These are phyloP conservation scores for Siniperca undulata DNA, from an alignment of 2,797 vertebrate genomes.

Conservation along the genomic window DNA sequence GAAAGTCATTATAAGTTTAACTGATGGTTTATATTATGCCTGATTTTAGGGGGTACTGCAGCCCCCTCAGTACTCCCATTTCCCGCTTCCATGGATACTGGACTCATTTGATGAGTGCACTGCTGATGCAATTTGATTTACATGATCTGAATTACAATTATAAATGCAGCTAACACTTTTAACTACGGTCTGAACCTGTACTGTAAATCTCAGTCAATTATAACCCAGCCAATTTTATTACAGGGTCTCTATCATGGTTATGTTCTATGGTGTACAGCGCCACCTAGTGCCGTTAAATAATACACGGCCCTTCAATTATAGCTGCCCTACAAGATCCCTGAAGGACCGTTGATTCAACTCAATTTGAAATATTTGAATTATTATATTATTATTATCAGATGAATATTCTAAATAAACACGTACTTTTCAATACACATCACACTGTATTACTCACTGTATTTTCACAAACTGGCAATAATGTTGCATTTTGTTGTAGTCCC, in stretches of 20 bases:
- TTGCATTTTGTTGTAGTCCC: background rate
- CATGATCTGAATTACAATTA: background rate
- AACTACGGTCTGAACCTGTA: background rate
- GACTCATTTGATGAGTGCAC: background rate
- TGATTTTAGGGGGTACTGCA: no score
- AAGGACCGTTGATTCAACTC: conserved; percentile 49
- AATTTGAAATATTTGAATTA: background rate
- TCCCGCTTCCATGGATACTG: background rate
- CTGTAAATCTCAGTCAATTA: background rate
- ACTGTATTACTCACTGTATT: rapidly evolving
- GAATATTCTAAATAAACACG: background rate
- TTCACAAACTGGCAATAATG: rapidly evolving
- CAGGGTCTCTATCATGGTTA: no score
- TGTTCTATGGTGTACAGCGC: conserved; percentile 35
- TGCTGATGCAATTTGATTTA: background rate
- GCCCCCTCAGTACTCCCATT: no score
- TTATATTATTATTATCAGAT: no score
- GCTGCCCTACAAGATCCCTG: conserved; percentile 64
- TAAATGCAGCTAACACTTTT: background rate
- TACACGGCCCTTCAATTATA: background rate
- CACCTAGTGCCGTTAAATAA: conserved; percentile 38
- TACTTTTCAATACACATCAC: background rate
- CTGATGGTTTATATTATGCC: no score
- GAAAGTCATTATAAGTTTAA: no score
- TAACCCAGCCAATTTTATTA: background rate